Evolutionary conservation across 2,888 invertebrate genomes (phyloP), one percentile per base, ranked within the genome.

Genomic region (Caenorhabditis sulstoni): DNA sequence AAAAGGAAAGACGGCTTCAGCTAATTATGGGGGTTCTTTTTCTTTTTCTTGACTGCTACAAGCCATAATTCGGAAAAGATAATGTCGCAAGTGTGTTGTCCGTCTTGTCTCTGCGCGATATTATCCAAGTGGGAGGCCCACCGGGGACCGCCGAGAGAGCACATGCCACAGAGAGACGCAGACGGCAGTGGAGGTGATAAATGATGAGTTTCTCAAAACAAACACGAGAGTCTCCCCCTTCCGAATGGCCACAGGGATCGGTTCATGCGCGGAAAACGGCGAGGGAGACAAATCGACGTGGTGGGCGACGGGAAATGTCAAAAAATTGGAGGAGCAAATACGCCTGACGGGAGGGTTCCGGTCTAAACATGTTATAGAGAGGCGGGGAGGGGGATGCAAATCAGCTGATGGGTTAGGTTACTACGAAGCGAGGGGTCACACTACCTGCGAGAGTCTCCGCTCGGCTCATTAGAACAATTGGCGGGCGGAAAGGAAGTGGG

Each of bases 191-290:
- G 53, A 71, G 64, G 64, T 71, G 71, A 71, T 71, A 71, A 71
- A 71, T 71, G 45, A 71, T 71, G 71, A 71, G 71, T 62, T 71
- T 71, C 71, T 70, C 70, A 71, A 71, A 71, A 71, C 71, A 71
- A 71, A 71, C 71, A 71, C 20, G 52, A 50, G 61, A 52, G 53
- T 61, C 53, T 39, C 37, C 20, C 14, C 44, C 29, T 29, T 44
- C 37, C 52, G 47, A 47, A 47, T 8, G 18, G 18, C n/a, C 16
- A 47, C 18, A 22, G 9, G 52, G n/a, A 29, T 58, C n/a, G n/a
- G n/a, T n/a, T n/a, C 67, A 50, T 67, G 67, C 67, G 68, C 68
- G 37, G 37, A 41, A 61, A 44, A 52, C 41, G 68, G 29, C 29
- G 29, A 7, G 29, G 4, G 29, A 3, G 29, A 29, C 29, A 58